Evolutionary conservation across 2,113 vertebrate genomes (phyloP).

Genomic region (Lathamus discolor): DNA sequence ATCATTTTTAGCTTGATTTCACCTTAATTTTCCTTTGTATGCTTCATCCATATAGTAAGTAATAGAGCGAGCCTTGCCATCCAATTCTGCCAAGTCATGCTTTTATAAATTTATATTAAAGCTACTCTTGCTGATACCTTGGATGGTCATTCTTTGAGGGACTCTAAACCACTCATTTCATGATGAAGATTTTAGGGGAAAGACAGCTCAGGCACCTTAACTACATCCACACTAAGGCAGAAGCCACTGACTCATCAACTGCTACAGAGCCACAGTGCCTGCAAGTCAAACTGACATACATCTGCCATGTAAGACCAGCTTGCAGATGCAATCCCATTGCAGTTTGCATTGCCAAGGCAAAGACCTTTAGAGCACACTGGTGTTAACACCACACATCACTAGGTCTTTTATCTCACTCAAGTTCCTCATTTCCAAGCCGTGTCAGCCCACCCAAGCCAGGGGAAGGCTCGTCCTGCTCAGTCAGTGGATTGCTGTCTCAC

Average conservation of each 20-base stretch:
- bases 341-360: neutral
- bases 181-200: neutral
- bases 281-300: too few species aligned
- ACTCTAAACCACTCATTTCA: neutral
- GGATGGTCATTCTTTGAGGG: neutral
- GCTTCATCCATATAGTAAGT: neutral
- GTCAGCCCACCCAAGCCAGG: fast-evolving
- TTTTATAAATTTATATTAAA: neutral
- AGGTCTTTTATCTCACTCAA: too few species aligned
- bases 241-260: neutral
- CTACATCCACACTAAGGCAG: neutral
- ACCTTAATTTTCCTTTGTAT: neutral
- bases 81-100: neutral
- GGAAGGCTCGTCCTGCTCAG: neutral
- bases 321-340: neutral
- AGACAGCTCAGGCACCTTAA: neutral
- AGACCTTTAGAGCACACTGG: neutral
- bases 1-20: neutral
- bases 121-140: neutral
- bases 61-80: neutral
- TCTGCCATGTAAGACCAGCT: neutral
- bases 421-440: neutral
- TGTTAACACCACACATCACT: neutral
- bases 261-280: too few species aligned
- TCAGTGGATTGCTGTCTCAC: fast-evolving